Percentiles rank a stretch among this genome's conserved stretches.
Evolutionary conservation across 2,797 vertebrate genomes (phyloP).

Genomic region (Halcyon chelicuti): DNA sequence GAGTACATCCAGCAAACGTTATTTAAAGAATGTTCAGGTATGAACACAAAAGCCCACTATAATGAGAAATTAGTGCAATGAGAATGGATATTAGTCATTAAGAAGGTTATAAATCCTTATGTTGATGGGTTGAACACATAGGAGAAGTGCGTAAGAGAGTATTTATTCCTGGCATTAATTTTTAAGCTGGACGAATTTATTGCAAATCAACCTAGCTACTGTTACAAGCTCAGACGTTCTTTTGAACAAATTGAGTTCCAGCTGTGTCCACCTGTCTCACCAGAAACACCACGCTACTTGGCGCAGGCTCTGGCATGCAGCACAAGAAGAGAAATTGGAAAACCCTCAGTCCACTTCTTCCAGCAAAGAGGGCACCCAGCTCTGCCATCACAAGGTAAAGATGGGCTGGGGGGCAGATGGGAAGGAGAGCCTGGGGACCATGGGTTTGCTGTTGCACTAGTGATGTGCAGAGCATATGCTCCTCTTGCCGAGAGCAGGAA

Average conservation of each 20-base stretch:
- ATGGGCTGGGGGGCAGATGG: background rate
- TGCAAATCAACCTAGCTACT: background rate
- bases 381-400: background rate
- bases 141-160: background rate
- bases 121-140: background rate
- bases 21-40: background rate
- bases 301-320: background rate
- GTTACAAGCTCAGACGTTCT: background rate
- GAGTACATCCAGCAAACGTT: background rate
- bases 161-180: slow-evolving; percentile 37
- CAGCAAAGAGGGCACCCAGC: background rate
- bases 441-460: background rate
- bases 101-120: slow-evolving; percentile 42
- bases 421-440: background rate
- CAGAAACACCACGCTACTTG: background rate
- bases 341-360: background rate
- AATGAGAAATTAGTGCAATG: slow-evolving; percentile 21
- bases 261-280: background rate
- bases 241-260: background rate
- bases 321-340: background rate
- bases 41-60: background rate
- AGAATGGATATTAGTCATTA: slow-evolving; percentile 45
- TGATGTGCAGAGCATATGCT: fast-evolving
- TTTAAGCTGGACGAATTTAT: background rate
- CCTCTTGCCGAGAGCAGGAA: background rate